Conservation (phyloP, 2,113 vertebrate species). For the Camarhynchus parvulus region DNA sequence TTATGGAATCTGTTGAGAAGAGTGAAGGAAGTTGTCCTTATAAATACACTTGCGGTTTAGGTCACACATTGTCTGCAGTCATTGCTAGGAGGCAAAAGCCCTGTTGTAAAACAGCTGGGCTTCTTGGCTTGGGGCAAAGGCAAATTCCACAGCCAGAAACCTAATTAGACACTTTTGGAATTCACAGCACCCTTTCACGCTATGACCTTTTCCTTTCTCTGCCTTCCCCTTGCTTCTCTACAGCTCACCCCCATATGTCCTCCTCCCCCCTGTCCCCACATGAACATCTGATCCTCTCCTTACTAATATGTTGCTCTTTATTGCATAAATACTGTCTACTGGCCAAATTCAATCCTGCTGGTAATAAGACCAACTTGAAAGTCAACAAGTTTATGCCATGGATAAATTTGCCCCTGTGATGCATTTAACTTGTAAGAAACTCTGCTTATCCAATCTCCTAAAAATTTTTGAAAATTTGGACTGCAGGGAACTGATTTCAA, state of each 20-base stretch:
- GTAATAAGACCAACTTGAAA: constrained; percentile 11
- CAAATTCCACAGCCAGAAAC: constrained; percentile 71
- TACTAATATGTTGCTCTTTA: constrained; percentile 3
- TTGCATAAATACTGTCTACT: background rate
- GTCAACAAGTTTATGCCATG: constrained; percentile 18
- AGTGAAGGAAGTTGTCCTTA: constrained; percentile 50
- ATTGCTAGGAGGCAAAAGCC: constrained; percentile 63
- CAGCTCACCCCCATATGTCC: constrained; percentile 34
- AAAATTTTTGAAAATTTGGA: background rate
- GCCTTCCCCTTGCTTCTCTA: background rate
- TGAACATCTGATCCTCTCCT: background rate
- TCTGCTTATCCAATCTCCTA: background rate
- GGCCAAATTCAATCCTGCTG: constrained; percentile 22
- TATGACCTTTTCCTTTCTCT: constrained; percentile 58
- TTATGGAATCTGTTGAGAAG: constrained; percentile 52
- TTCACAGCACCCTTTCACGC: constrained; percentile 56
- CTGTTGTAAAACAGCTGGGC: constrained; percentile 70
- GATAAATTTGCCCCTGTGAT: background rate
- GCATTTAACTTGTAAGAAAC: background rate
- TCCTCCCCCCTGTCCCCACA: background rate
- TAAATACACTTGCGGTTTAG: constrained; percentile 64
- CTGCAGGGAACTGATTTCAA: background rate
- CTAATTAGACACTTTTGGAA: constrained; percentile 72
- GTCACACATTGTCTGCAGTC: constrained; percentile 61
- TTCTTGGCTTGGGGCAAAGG: constrained; percentile 66